A percentile compares a stretch with the other conserved stretches of the same genome.
Evolutionary conservation across 2,888 invertebrate species (phyloP).

Genomic region (Morpho achilles): DNA sequence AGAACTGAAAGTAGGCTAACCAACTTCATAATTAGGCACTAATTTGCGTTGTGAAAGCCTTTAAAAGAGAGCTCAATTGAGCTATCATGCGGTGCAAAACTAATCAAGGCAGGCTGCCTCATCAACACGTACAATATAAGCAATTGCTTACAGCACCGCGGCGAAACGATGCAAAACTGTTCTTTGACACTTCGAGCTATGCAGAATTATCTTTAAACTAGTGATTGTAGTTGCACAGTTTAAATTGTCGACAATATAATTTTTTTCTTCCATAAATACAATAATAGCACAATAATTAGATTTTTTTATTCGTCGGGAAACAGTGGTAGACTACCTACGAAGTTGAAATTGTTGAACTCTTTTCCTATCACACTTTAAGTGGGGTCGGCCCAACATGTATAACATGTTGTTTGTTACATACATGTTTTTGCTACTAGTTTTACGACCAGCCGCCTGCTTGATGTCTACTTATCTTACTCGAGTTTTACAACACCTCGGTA

Average conservation of each 20-base stretch:
- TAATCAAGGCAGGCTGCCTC: constrained; percentile 49
- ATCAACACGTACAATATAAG: constrained; percentile 39
- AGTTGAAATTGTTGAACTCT: too few relatives aligned
- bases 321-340: too few relatives aligned
- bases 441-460: too few relatives aligned
- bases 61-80: constrained; percentile 22
- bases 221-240: constrained; percentile 25
- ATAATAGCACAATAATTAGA: too few relatives aligned
- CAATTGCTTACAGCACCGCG: constrained; percentile 54
- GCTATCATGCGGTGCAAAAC: constrained; percentile 39
- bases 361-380: too few relatives aligned
- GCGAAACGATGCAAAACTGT: constrained; percentile 58
- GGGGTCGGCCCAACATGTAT: too few relatives aligned
- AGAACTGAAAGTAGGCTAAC: constrained; percentile 9
- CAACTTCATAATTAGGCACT: constrained; percentile 18
- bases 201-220: constrained; percentile 41
- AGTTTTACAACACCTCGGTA: too few relatives aligned
- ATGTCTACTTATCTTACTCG: too few relatives aligned
- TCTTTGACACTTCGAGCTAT: constrained; percentile 59
- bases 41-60: constrained; percentile 21
- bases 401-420: too few relatives aligned
- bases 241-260: not conserved
- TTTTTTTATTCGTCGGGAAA: too few relatives aligned
- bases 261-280: not conserved
- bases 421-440: too few relatives aligned